These are phyloP conservation scores for Cephus rjabovi DNA, from an alignment of 2,888 invertebrate species.

Conservation along the genomic window DNA sequence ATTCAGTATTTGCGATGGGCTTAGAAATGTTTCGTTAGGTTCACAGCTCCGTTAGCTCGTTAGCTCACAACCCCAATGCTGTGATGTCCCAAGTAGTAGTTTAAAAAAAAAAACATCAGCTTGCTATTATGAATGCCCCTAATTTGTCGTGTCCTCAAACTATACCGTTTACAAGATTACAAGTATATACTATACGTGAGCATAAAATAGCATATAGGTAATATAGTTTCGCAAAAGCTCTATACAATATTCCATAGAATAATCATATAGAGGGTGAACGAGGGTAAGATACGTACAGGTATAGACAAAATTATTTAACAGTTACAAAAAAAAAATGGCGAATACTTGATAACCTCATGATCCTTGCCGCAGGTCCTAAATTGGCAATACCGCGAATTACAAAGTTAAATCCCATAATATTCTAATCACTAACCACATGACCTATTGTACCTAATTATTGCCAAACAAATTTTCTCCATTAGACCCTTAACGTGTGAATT, in stretches of 20 bases:
- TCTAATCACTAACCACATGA: neutral
- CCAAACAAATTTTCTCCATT: neutral
- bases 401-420: neutral
- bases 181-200: no score
- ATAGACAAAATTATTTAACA: neutral
- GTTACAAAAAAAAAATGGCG: no score
- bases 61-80: no score
- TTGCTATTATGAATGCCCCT: no score
- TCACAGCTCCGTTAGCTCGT: no score
- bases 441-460: neutral
- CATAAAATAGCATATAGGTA: no score
- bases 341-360: neutral
- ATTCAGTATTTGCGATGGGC: no score
- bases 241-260: neutral
- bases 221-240: neutral
- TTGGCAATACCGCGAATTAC: neutral
- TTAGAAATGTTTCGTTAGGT: no score
- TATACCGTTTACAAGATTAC: no score
- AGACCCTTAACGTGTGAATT: neutral
- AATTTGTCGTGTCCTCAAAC: no score
- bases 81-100: no score
- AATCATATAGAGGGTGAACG: neutral
- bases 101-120: no score
- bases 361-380: neutral
- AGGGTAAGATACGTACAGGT: neutral